Base-by-base conservation (phyloP, 37 sponge, comb jelly and placozoan species). In the Aplysina aerophoba region DNA sequence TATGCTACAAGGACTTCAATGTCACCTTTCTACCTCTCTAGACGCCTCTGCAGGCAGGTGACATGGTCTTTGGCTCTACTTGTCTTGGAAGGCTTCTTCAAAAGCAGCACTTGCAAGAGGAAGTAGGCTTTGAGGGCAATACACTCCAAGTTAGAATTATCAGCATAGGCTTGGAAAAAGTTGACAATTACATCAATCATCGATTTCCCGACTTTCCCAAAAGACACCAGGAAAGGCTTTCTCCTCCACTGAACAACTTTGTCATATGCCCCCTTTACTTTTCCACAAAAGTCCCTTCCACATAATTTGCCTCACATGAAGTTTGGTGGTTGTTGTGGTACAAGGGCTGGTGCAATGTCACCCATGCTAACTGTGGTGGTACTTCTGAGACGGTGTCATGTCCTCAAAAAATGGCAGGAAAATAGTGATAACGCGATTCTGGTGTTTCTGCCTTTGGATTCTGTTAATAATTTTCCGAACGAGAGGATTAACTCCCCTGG, bases 351-450 rank as follows among this genome's bases (percentile, higher is more conserved):
- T n/a, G n/a, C n/a, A n/a, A n/a, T n/a, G n/a, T n/a, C n/a, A n/a
- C n/a, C n/a, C n/a, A n/a, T n/a, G n/a, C n/a, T n/a, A n/a, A n/a
- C n/a, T n/a, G n/a, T n/a, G n/a, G n/a, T n/a, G n/a, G n/a, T n/a
- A n/a, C n/a, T n/a, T n/a, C n/a, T n/a, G n/a, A n/a, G n/a, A n/a
- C n/a, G n/a, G n/a, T n/a, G n/a, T n/a, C n/a, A n/a, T n/a, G n/a
- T n/a, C n/a, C n/a, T n/a, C 59, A 58, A 58, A 58, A 58, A 58
- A 58, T 58, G 59, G 59, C 59, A 19, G 59, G 17, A 58, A 58
- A 58, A 58, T 58, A 19, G 59, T 20, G 59, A 19, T 19, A 58
- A 19, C 19, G 15, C 59, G 19, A 58, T 58, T 19, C 19, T 20
- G 15, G 59, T 19, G 17, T 20, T 15, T 19, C 59, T 58, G 17